Evolutionary conservation across 2,888 invertebrate genomes (phyloP), one percentile per base, ranked within the genome.

Genomic region (Falcaria lacertinaria): DNA sequence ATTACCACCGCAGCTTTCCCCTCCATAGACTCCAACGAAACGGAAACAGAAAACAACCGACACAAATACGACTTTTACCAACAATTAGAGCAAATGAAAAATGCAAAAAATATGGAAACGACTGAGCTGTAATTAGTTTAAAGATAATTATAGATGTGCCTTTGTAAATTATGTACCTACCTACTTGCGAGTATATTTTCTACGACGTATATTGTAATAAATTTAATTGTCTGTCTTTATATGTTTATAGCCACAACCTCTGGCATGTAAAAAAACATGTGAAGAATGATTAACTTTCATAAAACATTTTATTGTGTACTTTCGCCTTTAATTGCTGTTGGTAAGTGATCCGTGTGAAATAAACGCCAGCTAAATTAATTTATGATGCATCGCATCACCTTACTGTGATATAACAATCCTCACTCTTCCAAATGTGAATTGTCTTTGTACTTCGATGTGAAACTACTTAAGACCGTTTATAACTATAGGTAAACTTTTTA

Each of bases 21-120:
- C 1, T 89, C 89, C 42, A 70, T 91, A 65, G 83, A 90, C 54
- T 75, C 89, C 15, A 67, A 72, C 52, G 69, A 85, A 64, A 69
- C 83, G 60, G 80, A 89, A 75, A 60, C 90, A 60, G 78, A 89
- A 77, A 71, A 87, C 69, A 68, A 91, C 78, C 76, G 91, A 80
- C 80, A 85, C 64, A 79, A 91, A 84, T 81, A 90, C 64, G 95
- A 95, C 71, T 91, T 95, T 49, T 95, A 95, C 64, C 94, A 93
- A 62, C 93, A 93, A 70, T 81, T 93, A 56, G 93, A 93, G 60
- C 93, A 93, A 69, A 83, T 93, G 72, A 92, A 92, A 52, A 93
- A 93, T 69, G 92, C 93, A 54, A 91, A 93, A 75, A 95, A 94
- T 81, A 89, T 95, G 79, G 95, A 95, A 81, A 95, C 95, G 52